Conservation (phyloP, 2,113 vertebrate genomes). For the Seriola quinqueradiata region DNA sequence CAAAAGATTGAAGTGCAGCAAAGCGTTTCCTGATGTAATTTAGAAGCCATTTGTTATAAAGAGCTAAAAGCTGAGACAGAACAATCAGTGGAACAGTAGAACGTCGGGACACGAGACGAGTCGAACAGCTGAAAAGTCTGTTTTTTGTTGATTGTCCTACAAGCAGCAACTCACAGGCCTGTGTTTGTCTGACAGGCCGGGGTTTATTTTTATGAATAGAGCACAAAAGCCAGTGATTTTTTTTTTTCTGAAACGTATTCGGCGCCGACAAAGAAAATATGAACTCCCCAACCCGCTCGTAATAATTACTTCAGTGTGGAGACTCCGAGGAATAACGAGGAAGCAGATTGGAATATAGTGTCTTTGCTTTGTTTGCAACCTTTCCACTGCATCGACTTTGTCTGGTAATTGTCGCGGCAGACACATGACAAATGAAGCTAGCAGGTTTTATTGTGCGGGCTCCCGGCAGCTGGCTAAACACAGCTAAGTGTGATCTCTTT, state of each 20-base stretch:
- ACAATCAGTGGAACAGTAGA: slow-evolving; percentile 38
- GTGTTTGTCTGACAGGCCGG: slow-evolving; percentile 31
- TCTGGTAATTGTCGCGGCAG: slow-evolving; percentile 48
- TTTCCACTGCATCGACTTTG: slow-evolving; percentile 63
- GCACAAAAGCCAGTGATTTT: slow-evolving; percentile 11
- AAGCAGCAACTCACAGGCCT: not conserved
- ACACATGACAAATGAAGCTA: slow-evolving; percentile 61
- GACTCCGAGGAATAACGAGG: slow-evolving; percentile 41
- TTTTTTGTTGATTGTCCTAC: slow-evolving; percentile 25
- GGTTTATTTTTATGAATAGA: slow-evolving; percentile 37
- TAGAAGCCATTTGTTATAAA: slow-evolving; percentile 79
- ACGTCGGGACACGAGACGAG: slow-evolving; percentile 25
- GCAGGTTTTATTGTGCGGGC: slow-evolving; percentile 31
- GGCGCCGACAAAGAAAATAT: slow-evolving; percentile 37
- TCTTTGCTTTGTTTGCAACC: slow-evolving; percentile 60
- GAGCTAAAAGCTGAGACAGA: slow-evolving; percentile 40
- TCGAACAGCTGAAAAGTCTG: slow-evolving; percentile 27
- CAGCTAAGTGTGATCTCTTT: slow-evolving; percentile 12
- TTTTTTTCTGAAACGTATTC: slow-evolving; percentile 13
- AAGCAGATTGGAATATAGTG: slow-evolving; percentile 45
- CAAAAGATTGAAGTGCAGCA: slow-evolving; percentile 85
- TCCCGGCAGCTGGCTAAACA: slow-evolving; percentile 34
- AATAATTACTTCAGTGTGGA: slow-evolving; percentile 55
- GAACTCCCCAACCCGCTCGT: slow-evolving; percentile 17
- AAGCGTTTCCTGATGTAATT: slow-evolving; percentile 79